A percentile compares a stretch with the other conserved stretches of the same genome.
These are phyloP conservation scores for Eupithecia subfuscata DNA, from an alignment of 2,888 invertebrate species.

Conservation along the genomic window DNA sequence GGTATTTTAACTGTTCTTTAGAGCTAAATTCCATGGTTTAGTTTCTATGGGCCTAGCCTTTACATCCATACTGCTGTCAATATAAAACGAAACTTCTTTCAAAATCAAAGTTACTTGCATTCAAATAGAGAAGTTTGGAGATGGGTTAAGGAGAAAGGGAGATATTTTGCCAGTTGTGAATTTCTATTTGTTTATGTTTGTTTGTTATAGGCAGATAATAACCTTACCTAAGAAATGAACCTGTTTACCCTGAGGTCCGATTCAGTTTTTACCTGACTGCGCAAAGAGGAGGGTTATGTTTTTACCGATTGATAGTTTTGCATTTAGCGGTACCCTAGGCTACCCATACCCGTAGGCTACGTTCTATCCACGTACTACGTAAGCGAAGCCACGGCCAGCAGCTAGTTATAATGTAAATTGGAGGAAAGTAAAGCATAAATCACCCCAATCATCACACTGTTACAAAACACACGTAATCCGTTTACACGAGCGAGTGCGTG, in stretches of 20 bases:
- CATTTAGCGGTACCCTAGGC: neutral
- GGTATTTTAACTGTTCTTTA: conserved; percentile 8
- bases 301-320: neutral
- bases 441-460: conserved; percentile 1
- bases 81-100: neutral
- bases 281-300: neutral
- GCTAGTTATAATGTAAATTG: neutral
- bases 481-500: conserved; percentile 27
- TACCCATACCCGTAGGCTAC: neutral
- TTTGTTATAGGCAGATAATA: too few relatives aligned
- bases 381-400: neutral
- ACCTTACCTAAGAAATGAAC: too few relatives aligned
- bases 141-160: neutral
- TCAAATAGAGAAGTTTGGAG: neutral
- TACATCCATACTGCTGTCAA: neutral
- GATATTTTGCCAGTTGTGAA: neutral
- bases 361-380: neutral
- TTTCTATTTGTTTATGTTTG: neutral
- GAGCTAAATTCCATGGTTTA: neutral
- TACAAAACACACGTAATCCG: conserved; percentile 32
- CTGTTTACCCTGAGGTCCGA: neutral
- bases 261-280: neutral
- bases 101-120: neutral
- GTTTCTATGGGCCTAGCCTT: neutral
- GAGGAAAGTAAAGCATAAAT: neutral